Percentiles rank a stretch among this genome's conserved stretches.
phyloP scores from a whole-genome alignment of 1,140 invertebrate genomes.

The Phymorhynchus buccinoides region DNA sequence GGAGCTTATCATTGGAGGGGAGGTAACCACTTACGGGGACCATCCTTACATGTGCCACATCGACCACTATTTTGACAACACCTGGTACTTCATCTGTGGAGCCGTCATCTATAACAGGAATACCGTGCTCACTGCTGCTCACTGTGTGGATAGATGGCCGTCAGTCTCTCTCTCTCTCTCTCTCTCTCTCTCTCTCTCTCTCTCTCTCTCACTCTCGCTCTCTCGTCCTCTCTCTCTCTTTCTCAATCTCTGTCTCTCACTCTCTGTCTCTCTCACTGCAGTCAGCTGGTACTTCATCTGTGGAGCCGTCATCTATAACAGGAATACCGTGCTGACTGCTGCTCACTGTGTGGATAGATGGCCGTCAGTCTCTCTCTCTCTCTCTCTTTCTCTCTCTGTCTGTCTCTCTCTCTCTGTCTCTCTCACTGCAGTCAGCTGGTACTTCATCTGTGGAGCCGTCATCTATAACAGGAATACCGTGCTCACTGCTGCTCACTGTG shows the following conservation, averaged over 20 bases:
- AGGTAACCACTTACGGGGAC: background rate
- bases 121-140: constrained; percentile 27
- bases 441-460: constrained; percentile 31
- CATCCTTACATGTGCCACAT: constrained; percentile 36
- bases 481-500: constrained; percentile 36
- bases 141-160: constrained; percentile 11
- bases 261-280: too few species aligned
- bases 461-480: constrained; percentile 5
- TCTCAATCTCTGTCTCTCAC: too few species aligned
- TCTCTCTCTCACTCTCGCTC: too few species aligned
- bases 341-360: constrained; percentile 25
- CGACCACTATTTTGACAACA: background rate
- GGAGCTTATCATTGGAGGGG: constrained; percentile 5
- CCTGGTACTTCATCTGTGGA: constrained; percentile 34
- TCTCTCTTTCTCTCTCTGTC: too few species aligned
- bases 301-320: constrained; percentile 20
- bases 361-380: constrained; percentile 4
- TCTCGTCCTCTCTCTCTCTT: too few species aligned
- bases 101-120: constrained; percentile 13
- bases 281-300: constrained; percentile 38
- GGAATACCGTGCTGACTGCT: constrained; percentile 20
- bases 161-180: too few species aligned
- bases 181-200: too few species aligned
- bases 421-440: too few species aligned
- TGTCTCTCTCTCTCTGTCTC: too few species aligned